A percentile compares a stretch with the other conserved stretches of the same genome.
These are phyloP conservation scores for Anisognathus igniventris DNA, from an alignment of 2,797 vertebrate species.

Conservation along the genomic window DNA sequence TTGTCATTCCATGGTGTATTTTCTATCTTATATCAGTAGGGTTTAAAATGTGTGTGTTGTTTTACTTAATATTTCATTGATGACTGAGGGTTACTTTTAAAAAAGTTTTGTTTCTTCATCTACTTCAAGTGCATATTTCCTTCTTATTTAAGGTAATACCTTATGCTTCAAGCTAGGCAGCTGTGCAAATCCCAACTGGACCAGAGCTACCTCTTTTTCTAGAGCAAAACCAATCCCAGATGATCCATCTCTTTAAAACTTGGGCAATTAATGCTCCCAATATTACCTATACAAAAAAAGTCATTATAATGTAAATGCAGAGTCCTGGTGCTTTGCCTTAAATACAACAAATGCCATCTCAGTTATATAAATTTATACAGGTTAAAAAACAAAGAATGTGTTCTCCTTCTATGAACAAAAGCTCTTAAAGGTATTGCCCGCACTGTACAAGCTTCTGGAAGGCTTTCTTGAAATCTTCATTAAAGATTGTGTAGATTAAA, in stretches of 20 bases:
- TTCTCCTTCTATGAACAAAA: background rate
- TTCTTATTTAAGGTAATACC: background rate
- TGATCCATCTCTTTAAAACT: slow-evolving; percentile 20
- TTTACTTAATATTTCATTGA: background rate
- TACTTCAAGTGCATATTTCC: background rate
- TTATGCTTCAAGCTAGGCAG: background rate
- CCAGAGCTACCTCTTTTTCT: background rate
- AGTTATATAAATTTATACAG: slow-evolving; percentile 43
- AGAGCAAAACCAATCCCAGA: background rate
- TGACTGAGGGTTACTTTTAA: background rate
- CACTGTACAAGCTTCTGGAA: slow-evolving; percentile 94
- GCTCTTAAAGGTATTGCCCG: slow-evolving; percentile 80
- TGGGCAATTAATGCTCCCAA: background rate
- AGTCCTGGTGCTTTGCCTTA: slow-evolving; percentile 33
- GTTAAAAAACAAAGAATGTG: background rate
- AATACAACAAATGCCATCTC: slow-evolving; percentile 12
- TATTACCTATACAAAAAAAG: slow-evolving; percentile 38
- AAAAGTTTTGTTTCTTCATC: background rate
- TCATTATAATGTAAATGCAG: background rate
- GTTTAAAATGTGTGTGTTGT: background rate
- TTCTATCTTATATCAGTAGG: background rate
- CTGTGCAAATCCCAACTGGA: background rate
- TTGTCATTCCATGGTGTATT: background rate
- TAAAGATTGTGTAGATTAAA: slow-evolving; percentile 97
- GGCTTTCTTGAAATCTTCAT: slow-evolving; percentile 98